These are phyloP conservation scores for Drosophila colorata DNA, from an alignment of 2,888 invertebrate genomes.

Conservation along the genomic window DNA sequence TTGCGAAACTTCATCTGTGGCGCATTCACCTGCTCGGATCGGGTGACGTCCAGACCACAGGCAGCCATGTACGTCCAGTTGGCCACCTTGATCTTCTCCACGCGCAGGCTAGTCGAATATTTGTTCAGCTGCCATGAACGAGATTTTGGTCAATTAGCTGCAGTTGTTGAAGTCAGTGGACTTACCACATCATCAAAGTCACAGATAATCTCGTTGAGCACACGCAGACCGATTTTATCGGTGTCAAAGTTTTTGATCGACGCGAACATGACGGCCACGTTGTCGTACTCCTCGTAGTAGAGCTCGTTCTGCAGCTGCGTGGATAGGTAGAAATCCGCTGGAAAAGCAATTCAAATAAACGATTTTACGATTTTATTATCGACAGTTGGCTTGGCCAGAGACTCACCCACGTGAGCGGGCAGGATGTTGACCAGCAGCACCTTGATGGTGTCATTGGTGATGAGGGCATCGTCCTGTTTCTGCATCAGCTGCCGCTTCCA, in stretches of 20 bases:
- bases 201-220: constrained; percentile 95
- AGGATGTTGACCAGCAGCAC: constrained; percentile 96
- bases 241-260: constrained; percentile 93
- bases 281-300: constrained; percentile 94
- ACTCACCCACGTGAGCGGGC: constrained; percentile 95
- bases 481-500: constrained; percentile 91
- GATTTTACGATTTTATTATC: neutral
- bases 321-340: constrained; percentile 92
- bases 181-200: constrained; percentile 93
- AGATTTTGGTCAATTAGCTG: neutral
- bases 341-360: constrained; percentile 35
- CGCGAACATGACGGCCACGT: constrained; percentile 98
- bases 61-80: constrained; percentile 99
- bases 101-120: constrained; percentile 87
- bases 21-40: constrained; percentile 87
- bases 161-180: constrained; percentile 67
- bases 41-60: constrained; percentile 93
- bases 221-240: constrained; percentile 88
- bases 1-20: constrained; percentile 78
- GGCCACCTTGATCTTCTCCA: constrained; percentile 98
- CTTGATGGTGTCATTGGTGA: constrained; percentile 94
- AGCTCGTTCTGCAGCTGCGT: constrained; percentile 90
- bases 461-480: constrained; percentile 94
- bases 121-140: constrained; percentile 87
- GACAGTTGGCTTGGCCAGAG: too few relatives aligned